A percentile compares a stretch with the other conserved stretches of the same genome.
These are phyloP conservation scores for Mormoops blainvillei DNA, from an alignment of 2,113 vertebrate species.

Conservation along the genomic window DNA sequence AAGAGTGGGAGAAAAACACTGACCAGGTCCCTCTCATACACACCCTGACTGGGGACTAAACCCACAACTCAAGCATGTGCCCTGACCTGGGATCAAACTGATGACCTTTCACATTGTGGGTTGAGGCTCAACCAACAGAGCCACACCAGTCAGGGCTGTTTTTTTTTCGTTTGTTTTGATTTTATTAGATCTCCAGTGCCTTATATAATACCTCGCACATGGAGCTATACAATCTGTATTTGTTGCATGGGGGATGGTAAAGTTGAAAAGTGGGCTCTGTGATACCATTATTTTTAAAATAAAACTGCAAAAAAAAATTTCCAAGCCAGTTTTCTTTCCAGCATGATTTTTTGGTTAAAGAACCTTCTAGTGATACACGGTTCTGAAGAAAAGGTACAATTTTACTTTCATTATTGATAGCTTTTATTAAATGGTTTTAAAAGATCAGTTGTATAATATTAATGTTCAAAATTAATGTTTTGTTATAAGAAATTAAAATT, in stretches of 20 bases:
- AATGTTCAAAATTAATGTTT: not conserved
- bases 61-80: too few relatives aligned
- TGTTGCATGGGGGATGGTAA: not conserved
- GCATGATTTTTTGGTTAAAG: not conserved
- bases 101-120: too few relatives aligned
- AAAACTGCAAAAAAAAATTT: not conserved
- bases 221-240: not conserved
- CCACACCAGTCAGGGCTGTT: too few relatives aligned
- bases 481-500: not conserved
- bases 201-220: not conserved
- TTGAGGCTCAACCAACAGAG: too few relatives aligned
- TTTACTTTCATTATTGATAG: not conserved
- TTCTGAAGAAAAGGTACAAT: not conserved
- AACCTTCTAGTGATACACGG: not conserved
- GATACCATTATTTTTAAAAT: not conserved
- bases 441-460: not conserved
- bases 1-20: too few relatives aligned
- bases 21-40: too few relatives aligned
- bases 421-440: constrained; percentile 21
- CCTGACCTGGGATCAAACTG: too few relatives aligned
- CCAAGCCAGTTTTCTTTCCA: not conserved
- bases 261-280: not conserved
- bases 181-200: not conserved
- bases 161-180: too few relatives aligned
- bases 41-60: too few relatives aligned